Conservation (phyloP, 2,888 invertebrate genomes). For the Pocota personata region DNA sequence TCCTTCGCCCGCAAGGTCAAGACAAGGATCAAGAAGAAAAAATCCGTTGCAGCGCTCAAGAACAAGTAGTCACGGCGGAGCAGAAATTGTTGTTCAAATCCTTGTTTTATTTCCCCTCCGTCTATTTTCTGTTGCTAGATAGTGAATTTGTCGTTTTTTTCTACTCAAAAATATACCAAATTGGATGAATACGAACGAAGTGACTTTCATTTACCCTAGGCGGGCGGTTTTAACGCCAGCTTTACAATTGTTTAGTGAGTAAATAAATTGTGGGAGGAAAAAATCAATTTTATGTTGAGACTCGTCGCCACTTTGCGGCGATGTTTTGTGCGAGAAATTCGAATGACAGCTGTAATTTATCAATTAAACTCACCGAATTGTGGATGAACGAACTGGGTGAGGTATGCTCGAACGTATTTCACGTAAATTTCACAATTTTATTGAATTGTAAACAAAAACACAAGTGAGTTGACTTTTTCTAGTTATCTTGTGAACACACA, state of each 20-base stretch:
- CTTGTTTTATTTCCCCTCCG: conserved; percentile 7
- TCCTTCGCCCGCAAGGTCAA: conserved; percentile 81
- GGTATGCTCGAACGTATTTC: not conserved
- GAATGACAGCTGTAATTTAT: conserved; percentile 37
- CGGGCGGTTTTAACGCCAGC: not conserved
- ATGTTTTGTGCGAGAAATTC: conserved; percentile 3
- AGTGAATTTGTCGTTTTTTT: conserved; percentile 61
- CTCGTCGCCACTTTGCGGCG: not conserved
- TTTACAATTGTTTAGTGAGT: not conserved
- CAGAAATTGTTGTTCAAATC: conserved; percentile 3
- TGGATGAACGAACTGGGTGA: not conserved
- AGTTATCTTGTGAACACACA: conserved; percentile 39
- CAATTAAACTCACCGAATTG: conserved; percentile 64
- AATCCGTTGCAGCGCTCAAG: conserved; percentile 52
- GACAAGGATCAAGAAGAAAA: conserved; percentile 79
- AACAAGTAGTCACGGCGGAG: conserved; percentile 23
- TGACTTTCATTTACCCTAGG: conserved; percentile 51
- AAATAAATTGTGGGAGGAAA: conserved; percentile 43
- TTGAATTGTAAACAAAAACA: conserved; percentile 61
- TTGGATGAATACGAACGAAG: not conserved
- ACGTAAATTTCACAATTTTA: conserved; percentile 19
- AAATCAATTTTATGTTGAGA: conserved; percentile 60
- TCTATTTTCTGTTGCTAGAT: conserved; percentile 46
- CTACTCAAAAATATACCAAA: conserved; percentile 49
- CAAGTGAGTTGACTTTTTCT: conserved; percentile 35